Evolutionary conservation across 1,140 invertebrate genomes (phyloP), one percentile per base, ranked within the genome.

Genomic region (Medauroidea extradentata): DNA sequence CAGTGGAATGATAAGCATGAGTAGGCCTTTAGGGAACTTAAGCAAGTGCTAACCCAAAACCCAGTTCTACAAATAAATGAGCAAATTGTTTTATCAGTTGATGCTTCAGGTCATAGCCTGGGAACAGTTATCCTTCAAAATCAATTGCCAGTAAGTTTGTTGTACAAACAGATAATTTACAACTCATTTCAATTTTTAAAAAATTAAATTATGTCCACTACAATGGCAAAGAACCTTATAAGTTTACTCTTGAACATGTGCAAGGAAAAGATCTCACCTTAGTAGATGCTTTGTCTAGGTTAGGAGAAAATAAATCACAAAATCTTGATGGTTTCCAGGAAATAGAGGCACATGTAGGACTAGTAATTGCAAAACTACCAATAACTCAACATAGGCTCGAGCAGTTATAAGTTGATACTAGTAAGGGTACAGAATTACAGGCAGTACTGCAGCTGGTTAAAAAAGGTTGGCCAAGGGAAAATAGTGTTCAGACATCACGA

Each of bases 391-490:
- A 65, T 27, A 68, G 64, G 61, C 51, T 66, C 54, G 41, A 67
- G 48, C 46, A 67, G 53, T 64, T 72, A 41, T 65, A 57, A 63
- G 44, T 68, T 50, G 27, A 63, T 49, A 70, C 66, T 18, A 23
- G 57, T 18, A 52, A 59, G 48, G 73, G 74, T 62, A 9, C 38
- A 42, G 52, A 53, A 18, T 61, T 75, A 19, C 39, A 52, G 60
- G 61, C 57, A 46, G 25, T 73, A 42, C 60, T 61, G 54, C 43
- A 69, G 49, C 63, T 62, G 43, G 63, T 69, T 52, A 29, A 56
- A 64, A 59, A 67, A 19, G 71, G 73, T 13, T 79, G 73, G 75
- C 76, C 76, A 51, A 64, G 70, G 8, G 61, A 56, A 24, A 69
- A 43, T 27, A 69, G 27, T n/a, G 70, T 51, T 50, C 66, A 8